These are phyloP conservation scores for Trichosurus vulpecula DNA, from an alignment of 2,797 vertebrate species.

Conservation along the genomic window DNA sequence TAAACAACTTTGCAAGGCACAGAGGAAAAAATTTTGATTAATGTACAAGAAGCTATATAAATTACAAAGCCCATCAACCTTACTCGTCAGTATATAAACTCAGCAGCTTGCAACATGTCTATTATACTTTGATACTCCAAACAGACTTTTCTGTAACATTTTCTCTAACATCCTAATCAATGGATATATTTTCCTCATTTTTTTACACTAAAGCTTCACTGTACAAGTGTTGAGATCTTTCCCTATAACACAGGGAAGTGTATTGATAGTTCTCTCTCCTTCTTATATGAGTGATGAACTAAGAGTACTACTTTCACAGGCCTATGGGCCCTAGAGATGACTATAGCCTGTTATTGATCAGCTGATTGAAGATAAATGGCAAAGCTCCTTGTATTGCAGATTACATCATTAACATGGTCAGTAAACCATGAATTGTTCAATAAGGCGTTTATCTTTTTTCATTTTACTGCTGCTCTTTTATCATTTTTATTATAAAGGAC, in stretches of 20 bases:
- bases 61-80: slow-evolving; percentile 70
- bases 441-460: slow-evolving; percentile 88
- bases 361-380: slow-evolving; percentile 87
- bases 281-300: slow-evolving; percentile 80
- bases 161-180: slow-evolving; percentile 70
- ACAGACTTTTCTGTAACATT: slow-evolving; percentile 63
- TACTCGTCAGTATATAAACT: slow-evolving; percentile 65
- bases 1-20: slow-evolving; percentile 37
- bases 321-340: slow-evolving; percentile 83
- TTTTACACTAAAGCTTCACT: slow-evolving; percentile 73
- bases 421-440: slow-evolving; percentile 89
- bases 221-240: slow-evolving; percentile 68
- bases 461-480: slow-evolving; percentile 85
- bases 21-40: slow-evolving; percentile 52
- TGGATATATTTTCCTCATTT: slow-evolving; percentile 74
- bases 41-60: slow-evolving; percentile 58
- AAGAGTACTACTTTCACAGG: slow-evolving; percentile 77
- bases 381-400: slow-evolving; percentile 87
- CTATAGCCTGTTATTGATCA: slow-evolving; percentile 88
- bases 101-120: slow-evolving; percentile 69
- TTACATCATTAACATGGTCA: slow-evolving; percentile 89
- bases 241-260: slow-evolving; percentile 55
- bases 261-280: slow-evolving; percentile 77
- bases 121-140: slow-evolving; percentile 74
- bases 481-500: slow-evolving; percentile 86